Conservation (phyloP, 2,888 invertebrate genomes). For the Xestobium rufovillosum region DNA sequence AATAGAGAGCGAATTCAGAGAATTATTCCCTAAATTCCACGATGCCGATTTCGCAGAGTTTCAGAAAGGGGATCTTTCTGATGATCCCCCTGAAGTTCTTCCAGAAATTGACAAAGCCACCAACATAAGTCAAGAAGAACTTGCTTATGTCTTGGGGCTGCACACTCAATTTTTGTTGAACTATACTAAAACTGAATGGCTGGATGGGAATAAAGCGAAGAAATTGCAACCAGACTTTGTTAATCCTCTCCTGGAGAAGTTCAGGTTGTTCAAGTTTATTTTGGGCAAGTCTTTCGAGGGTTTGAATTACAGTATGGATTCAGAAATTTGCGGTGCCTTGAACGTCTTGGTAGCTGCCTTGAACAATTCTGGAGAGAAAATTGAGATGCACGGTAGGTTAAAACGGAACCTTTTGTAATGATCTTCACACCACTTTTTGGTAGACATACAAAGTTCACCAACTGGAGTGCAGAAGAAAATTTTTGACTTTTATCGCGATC, state of each 20-base stretch:
- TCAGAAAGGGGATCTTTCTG: constrained; percentile 24
- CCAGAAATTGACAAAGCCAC: constrained; percentile 37
- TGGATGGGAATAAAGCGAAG: constrained; percentile 42
- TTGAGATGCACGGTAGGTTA: constrained; percentile 5
- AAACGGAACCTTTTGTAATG: too few species aligned
- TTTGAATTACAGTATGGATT: constrained; percentile 50
- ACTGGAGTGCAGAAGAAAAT: constrained; percentile 26
- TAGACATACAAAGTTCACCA: constrained; percentile 26
- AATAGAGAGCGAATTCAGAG: constrained; percentile 55
- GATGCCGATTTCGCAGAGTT: constrained; percentile 66
- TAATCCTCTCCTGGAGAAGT: constrained; percentile 52
- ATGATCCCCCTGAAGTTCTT: background rate
- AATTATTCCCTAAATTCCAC: constrained; percentile 62
- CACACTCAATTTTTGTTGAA: constrained; percentile 53
- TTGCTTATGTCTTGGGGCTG: constrained; percentile 52
- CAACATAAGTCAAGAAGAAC: constrained; percentile 45
- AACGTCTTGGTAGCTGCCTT: constrained; percentile 51
- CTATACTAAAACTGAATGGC: constrained; percentile 56
- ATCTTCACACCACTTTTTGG: too few species aligned
- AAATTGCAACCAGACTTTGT: constrained; percentile 39
- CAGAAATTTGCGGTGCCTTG: constrained; percentile 49
- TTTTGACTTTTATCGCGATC: constrained; percentile 75
- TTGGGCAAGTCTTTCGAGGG: constrained; percentile 47
- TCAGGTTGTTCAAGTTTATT: constrained; percentile 51
- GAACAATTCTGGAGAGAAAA: constrained; percentile 43